Percentiles rank a stretch among this genome's conserved stretches.
Evolutionary conservation across 2,113 vertebrate genomes (phyloP).

Genomic region (Hirundichthys speculiger): DNA sequence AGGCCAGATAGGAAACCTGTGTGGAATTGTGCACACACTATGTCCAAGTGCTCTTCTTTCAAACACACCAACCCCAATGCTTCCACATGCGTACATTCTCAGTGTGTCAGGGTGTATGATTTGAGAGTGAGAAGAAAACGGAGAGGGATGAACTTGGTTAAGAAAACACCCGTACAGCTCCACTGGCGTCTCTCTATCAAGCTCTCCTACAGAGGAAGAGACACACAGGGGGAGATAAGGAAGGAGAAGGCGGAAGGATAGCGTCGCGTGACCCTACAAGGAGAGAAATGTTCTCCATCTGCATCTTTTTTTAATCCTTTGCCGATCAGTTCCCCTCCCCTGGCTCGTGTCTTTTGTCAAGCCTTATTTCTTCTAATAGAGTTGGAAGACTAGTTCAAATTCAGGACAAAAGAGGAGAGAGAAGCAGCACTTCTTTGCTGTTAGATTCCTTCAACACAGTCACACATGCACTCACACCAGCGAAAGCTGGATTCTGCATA

Average conservation of each 20-base stretch:
- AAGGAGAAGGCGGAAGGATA: slow-evolving; percentile 40
- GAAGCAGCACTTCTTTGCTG: slow-evolving; percentile 10
- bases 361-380: slow-evolving; percentile 25
- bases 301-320: slow-evolving; percentile 28
- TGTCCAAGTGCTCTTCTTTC: slow-evolving; percentile 10
- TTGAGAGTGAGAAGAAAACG: slow-evolving; percentile 58
- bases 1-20: slow-evolving; percentile 20
- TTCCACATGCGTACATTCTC: slow-evolving; percentile 28
- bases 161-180: slow-evolving; percentile 69
- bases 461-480: slow-evolving; percentile 3
- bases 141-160: slow-evolving; percentile 78
- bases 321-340: slow-evolving; percentile 29
- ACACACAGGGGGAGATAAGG: slow-evolving; percentile 38
- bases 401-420: slow-evolving; percentile 20
- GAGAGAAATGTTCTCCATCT: slow-evolving; percentile 62
- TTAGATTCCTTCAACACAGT: slow-evolving; percentile 18
- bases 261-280: slow-evolving; percentile 62
- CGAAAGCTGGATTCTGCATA: slow-evolving; percentile 4
- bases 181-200: slow-evolving; percentile 68
- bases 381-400: slow-evolving; percentile 37
- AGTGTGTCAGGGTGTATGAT: slow-evolving; percentile 53
- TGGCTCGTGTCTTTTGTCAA: slow-evolving; percentile 49
- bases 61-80: slow-evolving; percentile 30
- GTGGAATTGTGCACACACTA: background rate
- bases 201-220: slow-evolving; percentile 54